Conservation (phyloP, 2,113 vertebrate species). For the Antigone vipio region DNA sequence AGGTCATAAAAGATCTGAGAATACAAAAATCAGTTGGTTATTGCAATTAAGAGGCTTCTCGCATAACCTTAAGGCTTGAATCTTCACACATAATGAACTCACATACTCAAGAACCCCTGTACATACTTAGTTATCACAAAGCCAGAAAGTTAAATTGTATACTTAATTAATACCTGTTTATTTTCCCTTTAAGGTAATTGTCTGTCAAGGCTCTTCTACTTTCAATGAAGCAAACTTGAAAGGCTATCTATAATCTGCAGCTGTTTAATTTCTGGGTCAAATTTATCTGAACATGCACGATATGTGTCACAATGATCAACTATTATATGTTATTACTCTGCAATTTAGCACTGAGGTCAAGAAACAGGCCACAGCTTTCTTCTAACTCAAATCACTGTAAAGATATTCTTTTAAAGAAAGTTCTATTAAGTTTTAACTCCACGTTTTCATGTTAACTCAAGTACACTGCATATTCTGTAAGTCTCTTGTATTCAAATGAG, state of each 20-base stretch:
- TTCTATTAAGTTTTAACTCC: not conserved
- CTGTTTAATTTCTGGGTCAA: not conserved
- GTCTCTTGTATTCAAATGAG: not conserved
- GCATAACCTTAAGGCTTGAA: not conserved
- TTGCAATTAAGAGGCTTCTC: not conserved
- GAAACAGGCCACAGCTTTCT: not conserved
- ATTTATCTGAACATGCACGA: not conserved
- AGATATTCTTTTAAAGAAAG: not conserved
- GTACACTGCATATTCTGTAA: not conserved
- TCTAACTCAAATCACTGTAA: not conserved
- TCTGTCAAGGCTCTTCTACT: not conserved
- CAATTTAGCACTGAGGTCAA: not conserved
- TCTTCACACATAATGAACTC: not conserved
- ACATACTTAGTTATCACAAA: not conserved
- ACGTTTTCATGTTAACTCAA: not conserved
- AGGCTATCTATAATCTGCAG: not conserved
- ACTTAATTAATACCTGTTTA: not conserved
- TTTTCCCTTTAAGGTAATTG: not conserved
- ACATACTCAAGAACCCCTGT: not conserved
- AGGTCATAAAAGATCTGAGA: conserved; percentile 92
- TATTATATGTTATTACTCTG: not conserved
- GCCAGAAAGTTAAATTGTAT: not conserved
- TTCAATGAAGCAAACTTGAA: not conserved
- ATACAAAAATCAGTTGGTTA: conserved; percentile 13
- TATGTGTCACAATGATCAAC: not conserved